A percentile compares a stretch with the other conserved stretches of the same genome.
Evolutionary conservation across 2,113 vertebrate species (phyloP).

Genomic region (Dicaeum eximium): DNA sequence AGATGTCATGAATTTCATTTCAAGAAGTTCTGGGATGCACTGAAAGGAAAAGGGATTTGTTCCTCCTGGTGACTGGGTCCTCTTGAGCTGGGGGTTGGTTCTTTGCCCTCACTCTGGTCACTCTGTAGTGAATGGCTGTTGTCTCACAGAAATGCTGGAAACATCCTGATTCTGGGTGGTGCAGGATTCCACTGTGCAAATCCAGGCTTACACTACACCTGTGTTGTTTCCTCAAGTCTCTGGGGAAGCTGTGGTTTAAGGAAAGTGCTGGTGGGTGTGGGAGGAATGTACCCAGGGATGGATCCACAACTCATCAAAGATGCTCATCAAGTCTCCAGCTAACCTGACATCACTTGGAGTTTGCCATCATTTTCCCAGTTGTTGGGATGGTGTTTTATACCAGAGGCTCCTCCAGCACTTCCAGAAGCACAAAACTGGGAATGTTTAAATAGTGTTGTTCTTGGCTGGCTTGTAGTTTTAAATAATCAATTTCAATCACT

Average conservation of each 20-base stretch:
- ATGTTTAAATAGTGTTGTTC: background rate
- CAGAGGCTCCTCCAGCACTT: background rate
- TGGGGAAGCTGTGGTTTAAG: background rate
- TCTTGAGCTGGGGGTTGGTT: background rate
- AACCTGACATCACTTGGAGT: background rate
- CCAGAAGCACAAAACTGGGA: background rate
- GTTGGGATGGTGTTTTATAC: background rate
- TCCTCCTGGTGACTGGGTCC: background rate
- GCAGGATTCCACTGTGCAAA: background rate
- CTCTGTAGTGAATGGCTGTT: background rate
- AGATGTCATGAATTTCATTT: background rate
- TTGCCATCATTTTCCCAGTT: background rate
- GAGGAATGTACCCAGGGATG: background rate
- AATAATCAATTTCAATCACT: background rate
- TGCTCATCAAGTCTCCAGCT: background rate
- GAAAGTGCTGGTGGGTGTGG: background rate
- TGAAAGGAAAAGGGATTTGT: background rate
- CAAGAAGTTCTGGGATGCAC: background rate
- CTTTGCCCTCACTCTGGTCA: background rate
- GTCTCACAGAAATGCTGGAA: background rate
- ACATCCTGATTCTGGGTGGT: background rate
- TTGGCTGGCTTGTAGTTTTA: background rate
- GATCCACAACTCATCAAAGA: background rate
- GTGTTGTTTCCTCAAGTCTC: background rate
- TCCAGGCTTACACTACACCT: background rate